Evolutionary conservation across 2,113 vertebrate genomes (phyloP), one percentile per base, ranked within the genome.

Genomic region (Thinocorus orbignyianus): DNA sequence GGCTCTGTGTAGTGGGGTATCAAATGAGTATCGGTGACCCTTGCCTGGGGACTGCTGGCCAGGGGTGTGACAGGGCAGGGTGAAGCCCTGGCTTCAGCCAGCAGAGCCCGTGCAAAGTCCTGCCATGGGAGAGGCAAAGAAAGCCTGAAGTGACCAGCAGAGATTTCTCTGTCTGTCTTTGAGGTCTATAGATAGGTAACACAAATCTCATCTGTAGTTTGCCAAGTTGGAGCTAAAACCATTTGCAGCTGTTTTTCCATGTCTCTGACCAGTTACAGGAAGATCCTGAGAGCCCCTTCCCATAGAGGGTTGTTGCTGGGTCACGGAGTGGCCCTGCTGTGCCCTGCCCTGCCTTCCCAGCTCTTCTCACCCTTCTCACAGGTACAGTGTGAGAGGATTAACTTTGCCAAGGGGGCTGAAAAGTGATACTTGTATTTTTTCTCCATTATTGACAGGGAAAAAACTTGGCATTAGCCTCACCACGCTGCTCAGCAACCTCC

Each of bases 161-260:
- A 68, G 92, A 64, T 60, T 64, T 82, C 73, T 52, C 49, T 78
- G 49, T 77, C 65, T 91, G 86, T 64, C 77, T 96, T 52, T 69
- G 74, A 82, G 79, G 37, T 52, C 82, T 82, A 20, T 62, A 74
- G 79, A 70, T 86, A 69, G 81, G 49, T 69, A 68, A 68, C 35
- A 64, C 62, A 80, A 22, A 76, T 86, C 76, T 91, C 71, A 48
- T 37, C 72, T 86, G 57, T 37, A 64, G 17, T 86, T 92, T 86
- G 90, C 88, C 69, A 86, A 64, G 68, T 9, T 68, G 71, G 69
- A 95, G 62, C 68, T 86, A 42, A 85, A 81, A 25, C 33, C 24
- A 20, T 70, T 55, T 94, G 78, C 81, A 90, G 69, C 81, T 93
- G 65, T 61, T 92, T 85, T 85, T 82, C 66, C 46, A 31, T 62